phyloP scores from a whole-genome alignment of 1,140 invertebrate genomes.

The Drosophila ambigua region DNA sequence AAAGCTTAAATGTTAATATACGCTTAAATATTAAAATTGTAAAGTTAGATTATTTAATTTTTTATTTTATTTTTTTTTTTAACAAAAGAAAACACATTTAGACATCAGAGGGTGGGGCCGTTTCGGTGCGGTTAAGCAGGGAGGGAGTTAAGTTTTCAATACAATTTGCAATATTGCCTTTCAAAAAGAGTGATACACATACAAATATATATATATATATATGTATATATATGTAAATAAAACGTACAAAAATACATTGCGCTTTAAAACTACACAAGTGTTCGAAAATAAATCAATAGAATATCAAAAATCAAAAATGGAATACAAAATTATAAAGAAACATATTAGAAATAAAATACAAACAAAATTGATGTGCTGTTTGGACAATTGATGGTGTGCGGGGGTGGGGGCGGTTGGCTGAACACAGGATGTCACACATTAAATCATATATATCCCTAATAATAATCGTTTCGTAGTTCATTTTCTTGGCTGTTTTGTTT shows the following conservation, averaged over 20 bases:
- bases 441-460: conserved; percentile 26
- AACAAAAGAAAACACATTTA: conserved; percentile 45
- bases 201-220: too few relatives aligned
- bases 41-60: conserved; percentile 63
- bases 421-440: conserved; percentile 20
- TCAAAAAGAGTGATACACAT: too few relatives aligned
- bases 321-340: conserved; percentile 12
- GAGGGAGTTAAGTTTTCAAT: conserved; percentile 1
- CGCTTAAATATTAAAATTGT: conserved; percentile 68
- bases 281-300: neutral
- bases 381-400: neutral
- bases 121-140: neutral
- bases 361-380: conserved; percentile 11
- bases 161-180: conserved; percentile 11
- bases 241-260: too few relatives aligned
- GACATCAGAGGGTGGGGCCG: conserved; percentile 12
- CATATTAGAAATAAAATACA: conserved; percentile 31
- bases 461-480: conserved; percentile 21
- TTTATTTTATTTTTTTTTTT: neutral
- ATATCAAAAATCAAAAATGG: neutral
- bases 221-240: too few relatives aligned
- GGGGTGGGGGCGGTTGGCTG: neutral
- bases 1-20: conserved; percentile 75
- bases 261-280: too few relatives aligned
- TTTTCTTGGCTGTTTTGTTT: conserved; percentile 23